phyloP scores from a whole-genome alignment of 2,888 invertebrate species.

The Neoascia interrupta region DNA sequence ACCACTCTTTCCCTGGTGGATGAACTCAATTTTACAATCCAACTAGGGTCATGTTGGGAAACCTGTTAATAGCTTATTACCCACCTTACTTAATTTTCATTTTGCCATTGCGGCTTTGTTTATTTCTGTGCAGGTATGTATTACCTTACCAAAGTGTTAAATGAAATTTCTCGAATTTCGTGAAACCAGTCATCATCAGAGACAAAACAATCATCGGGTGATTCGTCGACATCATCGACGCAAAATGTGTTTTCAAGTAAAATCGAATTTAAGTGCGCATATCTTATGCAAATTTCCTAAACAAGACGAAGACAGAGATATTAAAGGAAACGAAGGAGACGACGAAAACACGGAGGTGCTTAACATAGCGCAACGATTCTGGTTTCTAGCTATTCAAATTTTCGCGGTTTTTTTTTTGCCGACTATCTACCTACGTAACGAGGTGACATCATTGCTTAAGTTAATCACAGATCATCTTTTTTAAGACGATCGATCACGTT shows the following conservation, averaged over 20 bases:
- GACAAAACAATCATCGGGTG: not conserved
- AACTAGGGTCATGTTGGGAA: not conserved
- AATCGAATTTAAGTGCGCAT: conserved; percentile 54
- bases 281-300: conserved; percentile 58
- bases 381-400: conserved; percentile 17
- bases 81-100: not conserved
- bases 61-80: conserved; percentile 9
- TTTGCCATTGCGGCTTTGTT: conserved; percentile 11
- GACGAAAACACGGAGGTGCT: not conserved
- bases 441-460: conserved; percentile 8
- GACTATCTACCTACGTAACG: no score
- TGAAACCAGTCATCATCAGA: conserved; percentile 25
- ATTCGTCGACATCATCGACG: conserved; percentile 23
- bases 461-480: no score
- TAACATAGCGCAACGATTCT: no score
- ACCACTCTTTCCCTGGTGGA: not conserved
- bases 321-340: conserved; percentile 16
- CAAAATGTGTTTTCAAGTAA: conserved; percentile 32
- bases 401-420: conserved; percentile 43
- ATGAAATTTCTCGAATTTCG: conserved; percentile 32
- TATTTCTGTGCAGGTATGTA: no score
- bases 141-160: conserved; percentile 33
- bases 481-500: no score
- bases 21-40: not conserved
- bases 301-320: conserved; percentile 30